These are phyloP conservation scores for Hylomyscus alleni DNA, from an alignment of 2,797 vertebrate genomes.

Conservation along the genomic window DNA sequence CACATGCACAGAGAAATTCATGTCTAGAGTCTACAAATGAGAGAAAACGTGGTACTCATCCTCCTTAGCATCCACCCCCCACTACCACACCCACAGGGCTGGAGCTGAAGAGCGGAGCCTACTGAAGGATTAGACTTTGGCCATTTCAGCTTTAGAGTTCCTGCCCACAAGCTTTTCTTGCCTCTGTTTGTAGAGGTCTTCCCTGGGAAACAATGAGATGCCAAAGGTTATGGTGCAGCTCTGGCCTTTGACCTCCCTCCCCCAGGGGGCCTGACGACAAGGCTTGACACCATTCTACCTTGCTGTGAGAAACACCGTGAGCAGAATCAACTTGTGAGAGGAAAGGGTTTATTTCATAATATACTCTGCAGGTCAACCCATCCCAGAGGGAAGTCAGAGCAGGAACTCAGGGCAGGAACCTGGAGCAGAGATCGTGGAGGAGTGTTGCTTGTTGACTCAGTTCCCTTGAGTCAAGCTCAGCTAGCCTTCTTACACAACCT, in stretches of 20 bases:
- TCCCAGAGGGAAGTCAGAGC: not conserved
- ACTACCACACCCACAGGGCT: not conserved
- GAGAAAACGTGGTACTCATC: not conserved
- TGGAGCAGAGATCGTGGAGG: not conserved
- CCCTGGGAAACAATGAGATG: not conserved
- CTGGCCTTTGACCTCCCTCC: not conserved
- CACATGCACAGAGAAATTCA: not conserved
- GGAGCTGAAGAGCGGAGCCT: not conserved
- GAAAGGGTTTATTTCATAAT: not conserved
- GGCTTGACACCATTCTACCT: not conserved
- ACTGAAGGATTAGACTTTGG: not conserved
- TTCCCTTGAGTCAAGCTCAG: not conserved
- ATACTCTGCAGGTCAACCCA: too few species aligned
- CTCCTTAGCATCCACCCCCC: not conserved
- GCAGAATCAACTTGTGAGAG: too few species aligned
- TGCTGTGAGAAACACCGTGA: not conserved
- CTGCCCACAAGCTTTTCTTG: not conserved
- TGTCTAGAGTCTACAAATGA: not conserved
- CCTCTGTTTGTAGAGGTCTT: not conserved
- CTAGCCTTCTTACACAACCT: not conserved
- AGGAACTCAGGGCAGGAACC: not conserved
- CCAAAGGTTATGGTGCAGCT: not conserved
- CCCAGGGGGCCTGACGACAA: not conserved
- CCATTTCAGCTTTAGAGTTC: not conserved
- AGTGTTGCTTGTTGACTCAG: not conserved